Conservation (phyloP, 2,888 invertebrate genomes). For the Eristalis arbustorum region DNA sequence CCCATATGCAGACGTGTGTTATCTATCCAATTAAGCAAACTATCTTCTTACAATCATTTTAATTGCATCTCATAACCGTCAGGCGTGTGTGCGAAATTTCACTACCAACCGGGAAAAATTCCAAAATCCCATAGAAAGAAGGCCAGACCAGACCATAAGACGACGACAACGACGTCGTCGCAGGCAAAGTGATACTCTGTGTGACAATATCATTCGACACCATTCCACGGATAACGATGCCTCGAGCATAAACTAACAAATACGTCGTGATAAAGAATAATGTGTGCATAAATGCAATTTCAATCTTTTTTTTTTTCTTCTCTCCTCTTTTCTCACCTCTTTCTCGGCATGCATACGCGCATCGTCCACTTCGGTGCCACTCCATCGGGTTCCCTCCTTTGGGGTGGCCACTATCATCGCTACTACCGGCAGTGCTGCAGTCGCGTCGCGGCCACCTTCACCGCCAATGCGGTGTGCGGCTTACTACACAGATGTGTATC, state of each 20-base stretch:
- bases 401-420: not conserved
- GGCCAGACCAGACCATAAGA: not conserved
- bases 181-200: conserved; percentile 8
- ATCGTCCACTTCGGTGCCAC: not conserved
- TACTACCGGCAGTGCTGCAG: no score
- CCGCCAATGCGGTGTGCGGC: not conserved
- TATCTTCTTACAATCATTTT: conserved; percentile 33
- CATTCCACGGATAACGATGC: conserved; percentile 40
- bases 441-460: not conserved
- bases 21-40: conserved; percentile 28
- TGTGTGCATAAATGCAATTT: conserved; percentile 66
- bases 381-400: not conserved
- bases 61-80: conserved; percentile 46
- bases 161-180: not conserved
- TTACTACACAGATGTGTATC: conserved; percentile 43
- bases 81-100: conserved; percentile 17
- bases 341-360: not conserved
- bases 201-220: conserved; percentile 35
- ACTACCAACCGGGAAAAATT: conserved; percentile 22
- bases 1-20: not conserved
- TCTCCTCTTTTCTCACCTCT: not conserved
- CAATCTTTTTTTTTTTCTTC: conserved; percentile 43
- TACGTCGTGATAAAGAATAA: conserved; percentile 65
- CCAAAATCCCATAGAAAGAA: conserved; percentile 30
- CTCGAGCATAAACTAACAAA: conserved; percentile 59